These are phyloP conservation scores for Turritopsis dohrnii DNA, from an alignment of 30 jellyfish, hydroid and myxozoan species.

Conservation along the genomic window DNA sequence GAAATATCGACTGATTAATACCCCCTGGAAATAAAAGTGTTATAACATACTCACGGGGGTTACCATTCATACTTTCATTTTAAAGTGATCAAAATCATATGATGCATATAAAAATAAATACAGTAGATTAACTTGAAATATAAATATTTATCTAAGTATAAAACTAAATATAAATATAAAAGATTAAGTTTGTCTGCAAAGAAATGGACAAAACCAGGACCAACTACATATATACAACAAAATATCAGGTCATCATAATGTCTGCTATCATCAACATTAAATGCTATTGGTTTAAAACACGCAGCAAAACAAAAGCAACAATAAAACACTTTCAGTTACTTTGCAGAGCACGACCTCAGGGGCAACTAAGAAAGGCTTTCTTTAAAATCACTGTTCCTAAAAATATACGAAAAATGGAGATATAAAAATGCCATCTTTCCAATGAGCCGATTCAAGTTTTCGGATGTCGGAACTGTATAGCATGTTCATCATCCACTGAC, in stretches of 20 bases:
- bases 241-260: no score
- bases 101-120: not conserved
- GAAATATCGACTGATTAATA: not conserved
- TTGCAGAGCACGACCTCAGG: not conserved
- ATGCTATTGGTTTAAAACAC: no score
- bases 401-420: not conserved
- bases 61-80: not conserved
- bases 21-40: not conserved
- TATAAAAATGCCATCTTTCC: not conserved
- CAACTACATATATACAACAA: no score
- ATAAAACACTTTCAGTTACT: not conserved
- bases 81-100: not conserved
- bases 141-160: not conserved
- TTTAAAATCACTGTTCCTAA: not conserved
- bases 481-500: constrained; percentile 33
- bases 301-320: not conserved
- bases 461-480: constrained; percentile 29
- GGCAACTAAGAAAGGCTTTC: not conserved
- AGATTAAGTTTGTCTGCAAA: no score
- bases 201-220: no score
- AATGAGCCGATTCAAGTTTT: constrained; percentile 4
- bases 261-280: no score
- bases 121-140: not conserved
- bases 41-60: not conserved
- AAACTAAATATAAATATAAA: not conserved